phyloP scores from a whole-genome alignment of 1,140 invertebrate genomes.

The Penaeus vannamei region DNA sequence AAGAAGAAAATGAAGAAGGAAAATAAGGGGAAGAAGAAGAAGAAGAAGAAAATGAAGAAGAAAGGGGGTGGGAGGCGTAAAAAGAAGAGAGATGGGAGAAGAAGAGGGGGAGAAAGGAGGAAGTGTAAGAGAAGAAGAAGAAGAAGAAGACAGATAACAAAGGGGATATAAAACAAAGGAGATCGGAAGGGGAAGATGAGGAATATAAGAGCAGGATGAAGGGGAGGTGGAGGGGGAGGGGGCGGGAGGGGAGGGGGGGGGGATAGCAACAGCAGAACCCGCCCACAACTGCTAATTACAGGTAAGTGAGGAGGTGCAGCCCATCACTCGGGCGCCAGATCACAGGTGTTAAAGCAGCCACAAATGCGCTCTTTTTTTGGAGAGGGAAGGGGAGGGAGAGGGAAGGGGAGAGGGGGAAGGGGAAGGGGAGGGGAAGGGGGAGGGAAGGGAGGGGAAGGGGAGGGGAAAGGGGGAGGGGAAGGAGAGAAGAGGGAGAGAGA shows the following conservation, averaged over 20 bases:
- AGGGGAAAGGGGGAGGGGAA: constrained; percentile 29
- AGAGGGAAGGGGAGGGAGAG: not conserved
- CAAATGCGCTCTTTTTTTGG: not conserved
- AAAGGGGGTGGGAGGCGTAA: no score
- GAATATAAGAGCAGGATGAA: no score
- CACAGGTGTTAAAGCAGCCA: not conserved
- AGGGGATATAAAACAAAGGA: no score
- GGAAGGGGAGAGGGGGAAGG: not conserved
- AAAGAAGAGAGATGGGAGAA: no score
- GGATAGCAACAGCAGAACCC: not conserved
- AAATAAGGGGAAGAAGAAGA: no score
- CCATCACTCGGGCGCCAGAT: not conserved
- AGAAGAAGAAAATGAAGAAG: no score
- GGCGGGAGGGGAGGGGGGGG: not conserved
- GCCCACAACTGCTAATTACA: not conserved
- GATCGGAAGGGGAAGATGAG: no score
- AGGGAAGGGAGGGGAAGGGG: not conserved
- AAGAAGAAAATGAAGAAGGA: no score
- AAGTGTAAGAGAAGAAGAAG: no score
- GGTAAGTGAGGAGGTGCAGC: not conserved
- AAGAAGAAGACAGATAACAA: no score
- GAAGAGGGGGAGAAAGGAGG: no score
- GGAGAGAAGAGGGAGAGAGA: not conserved
- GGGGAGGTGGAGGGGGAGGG: no score
- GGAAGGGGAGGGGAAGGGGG: constrained; percentile 1